Evolutionary conservation across 2,113 vertebrate genomes (phyloP).

Genomic region (Ia io): DNA sequence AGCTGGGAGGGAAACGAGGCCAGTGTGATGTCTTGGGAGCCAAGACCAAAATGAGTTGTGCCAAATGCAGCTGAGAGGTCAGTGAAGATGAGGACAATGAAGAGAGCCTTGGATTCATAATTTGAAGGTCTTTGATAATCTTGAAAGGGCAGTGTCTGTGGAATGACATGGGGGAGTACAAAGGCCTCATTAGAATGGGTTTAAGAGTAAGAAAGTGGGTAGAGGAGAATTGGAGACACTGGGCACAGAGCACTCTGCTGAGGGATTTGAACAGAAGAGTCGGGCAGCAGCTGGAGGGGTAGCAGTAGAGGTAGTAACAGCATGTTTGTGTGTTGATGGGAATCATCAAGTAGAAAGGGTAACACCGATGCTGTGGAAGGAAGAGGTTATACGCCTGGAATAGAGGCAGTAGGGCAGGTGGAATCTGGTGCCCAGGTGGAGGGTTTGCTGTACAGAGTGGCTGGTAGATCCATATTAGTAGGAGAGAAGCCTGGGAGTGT

Average conservation of each 20-base stretch:
- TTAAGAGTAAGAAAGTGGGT: not conserved
- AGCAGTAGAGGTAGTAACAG: not conserved
- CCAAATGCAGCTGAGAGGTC: not conserved
- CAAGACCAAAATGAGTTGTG: not conserved
- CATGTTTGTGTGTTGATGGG: too few species aligned
- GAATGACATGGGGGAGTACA: too few species aligned
- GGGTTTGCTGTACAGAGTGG: not conserved
- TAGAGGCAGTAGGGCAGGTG: not conserved
- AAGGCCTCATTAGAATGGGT: not conserved
- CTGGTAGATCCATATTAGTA: too few species aligned
- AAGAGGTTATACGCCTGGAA: not conserved
- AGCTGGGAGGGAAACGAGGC: not conserved
- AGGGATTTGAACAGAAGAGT: not conserved
- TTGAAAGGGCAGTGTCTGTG: not conserved
- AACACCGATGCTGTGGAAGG: not conserved
- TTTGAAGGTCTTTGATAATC: not conserved
- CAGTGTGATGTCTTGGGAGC: not conserved
- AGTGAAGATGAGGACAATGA: too few species aligned
- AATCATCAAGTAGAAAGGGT: not conserved
- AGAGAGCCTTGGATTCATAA: fast-evolving
- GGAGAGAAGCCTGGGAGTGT: not conserved
- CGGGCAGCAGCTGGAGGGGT: not conserved
- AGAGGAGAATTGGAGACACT: not conserved
- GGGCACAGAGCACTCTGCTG: not conserved
- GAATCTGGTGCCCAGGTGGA: not conserved